Percentiles rank a stretch among this genome's conserved stretches.
Conservation (phyloP, 1,140 invertebrate species). For the Drosophila orena region DNA sequence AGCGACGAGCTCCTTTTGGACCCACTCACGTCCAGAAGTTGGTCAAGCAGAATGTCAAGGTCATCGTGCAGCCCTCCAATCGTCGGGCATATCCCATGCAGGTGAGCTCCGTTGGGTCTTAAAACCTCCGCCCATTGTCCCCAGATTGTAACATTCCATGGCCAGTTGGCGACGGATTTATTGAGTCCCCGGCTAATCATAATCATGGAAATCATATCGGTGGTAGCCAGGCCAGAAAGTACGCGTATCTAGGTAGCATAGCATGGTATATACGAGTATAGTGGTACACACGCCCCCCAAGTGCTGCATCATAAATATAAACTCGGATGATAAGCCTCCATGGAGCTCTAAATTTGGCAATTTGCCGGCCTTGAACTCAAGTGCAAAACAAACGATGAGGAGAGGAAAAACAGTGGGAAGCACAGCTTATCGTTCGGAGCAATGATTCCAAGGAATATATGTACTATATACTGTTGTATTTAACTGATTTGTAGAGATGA, state of each 20-base stretch:
- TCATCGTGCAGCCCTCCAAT: slow-evolving; percentile 99
- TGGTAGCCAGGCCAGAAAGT: slow-evolving; percentile 19
- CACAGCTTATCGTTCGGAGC: slow-evolving; percentile 38
- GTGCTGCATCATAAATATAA: slow-evolving; percentile 59
- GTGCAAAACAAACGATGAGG: slow-evolving; percentile 27
- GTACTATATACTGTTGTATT: slow-evolving; percentile 9
- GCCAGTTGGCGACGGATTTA: slow-evolving; percentile 32
- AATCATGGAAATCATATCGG: slow-evolving; percentile 41
- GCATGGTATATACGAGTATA: slow-evolving; percentile 3
- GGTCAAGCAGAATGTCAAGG: slow-evolving; percentile 94
- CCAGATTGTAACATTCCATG: slow-evolving; percentile 31
- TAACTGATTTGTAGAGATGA: slow-evolving; percentile 34
- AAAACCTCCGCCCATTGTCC: neutral
- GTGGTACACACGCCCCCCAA: slow-evolving; percentile 43
- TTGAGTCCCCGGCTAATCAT: slow-evolving; percentile 27
- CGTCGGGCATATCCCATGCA: slow-evolving; percentile 98
- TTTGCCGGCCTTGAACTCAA: slow-evolving; percentile 57
- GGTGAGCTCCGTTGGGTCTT: slow-evolving; percentile 84
- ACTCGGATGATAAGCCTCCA: slow-evolving; percentile 50
- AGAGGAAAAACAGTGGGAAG: slow-evolving; percentile 17
- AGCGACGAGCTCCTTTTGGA: slow-evolving; percentile 96
- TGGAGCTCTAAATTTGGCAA: slow-evolving; percentile 63
- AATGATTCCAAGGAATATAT: slow-evolving; percentile 37
- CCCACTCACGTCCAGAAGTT: slow-evolving; percentile 96
- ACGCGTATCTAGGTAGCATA: slow-evolving; percentile 3